A percentile compares a stretch with the other conserved stretches of the same genome.
phyloP scores from a whole-genome alignment of 2,113 vertebrate species.

The Pygoscelis adeliae region DNA sequence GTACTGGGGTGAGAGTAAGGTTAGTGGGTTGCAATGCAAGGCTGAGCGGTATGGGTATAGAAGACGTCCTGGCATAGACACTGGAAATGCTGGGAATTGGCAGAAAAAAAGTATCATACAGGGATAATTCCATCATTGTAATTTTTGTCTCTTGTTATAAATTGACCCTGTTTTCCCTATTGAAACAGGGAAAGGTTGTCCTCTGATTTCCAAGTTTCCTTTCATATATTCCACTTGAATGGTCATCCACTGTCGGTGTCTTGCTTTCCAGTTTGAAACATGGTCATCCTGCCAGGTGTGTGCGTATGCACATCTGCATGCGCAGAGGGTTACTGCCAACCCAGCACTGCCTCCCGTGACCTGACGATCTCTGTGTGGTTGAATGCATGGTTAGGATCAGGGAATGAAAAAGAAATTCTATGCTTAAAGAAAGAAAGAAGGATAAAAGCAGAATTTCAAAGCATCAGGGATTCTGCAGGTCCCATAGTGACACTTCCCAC shows the following conservation, averaged over 20 bases:
- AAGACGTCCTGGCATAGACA: neutral
- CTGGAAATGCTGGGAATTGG: neutral
- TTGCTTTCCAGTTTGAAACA: neutral
- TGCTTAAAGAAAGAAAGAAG: neutral
- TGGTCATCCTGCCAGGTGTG: neutral
- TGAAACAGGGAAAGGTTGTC: neutral
- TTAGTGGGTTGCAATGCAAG: neutral
- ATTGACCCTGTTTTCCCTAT: neutral
- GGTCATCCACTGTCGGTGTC: neutral
- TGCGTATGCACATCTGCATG: fast-evolving
- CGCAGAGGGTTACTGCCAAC: neutral
- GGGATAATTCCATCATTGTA: neutral
- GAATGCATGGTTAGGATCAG: neutral
- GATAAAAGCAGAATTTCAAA: neutral
- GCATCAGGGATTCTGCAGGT: neutral
- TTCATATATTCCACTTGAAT: neutral
- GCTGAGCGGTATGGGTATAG: neutral
- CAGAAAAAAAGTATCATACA: neutral
- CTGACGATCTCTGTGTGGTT: neutral
- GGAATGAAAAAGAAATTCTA: neutral
- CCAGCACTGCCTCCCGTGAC: neutral
- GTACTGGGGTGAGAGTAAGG: neutral
- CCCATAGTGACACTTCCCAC: neutral
- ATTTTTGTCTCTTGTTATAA: neutral
- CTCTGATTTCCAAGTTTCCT: neutral